A percentile compares a stretch with the other conserved stretches of the same genome.
phyloP scores from a whole-genome alignment of 2,888 invertebrate genomes.

The Gasteruption jaculator region DNA sequence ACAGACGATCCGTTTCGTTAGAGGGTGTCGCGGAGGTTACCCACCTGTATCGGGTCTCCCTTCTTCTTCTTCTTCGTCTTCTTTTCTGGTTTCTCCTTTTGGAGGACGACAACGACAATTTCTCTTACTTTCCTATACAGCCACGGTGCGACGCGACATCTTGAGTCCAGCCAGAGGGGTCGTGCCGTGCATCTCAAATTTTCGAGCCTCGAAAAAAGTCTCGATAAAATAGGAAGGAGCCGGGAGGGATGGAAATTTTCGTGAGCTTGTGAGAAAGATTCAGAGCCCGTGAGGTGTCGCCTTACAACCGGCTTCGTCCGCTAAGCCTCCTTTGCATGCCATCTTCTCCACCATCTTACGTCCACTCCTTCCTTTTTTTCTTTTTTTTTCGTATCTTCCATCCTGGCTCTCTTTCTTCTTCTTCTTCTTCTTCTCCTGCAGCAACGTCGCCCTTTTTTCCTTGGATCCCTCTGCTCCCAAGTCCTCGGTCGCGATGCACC shows the following conservation, averaged over 20 bases:
- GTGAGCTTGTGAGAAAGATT: constrained; percentile 35
- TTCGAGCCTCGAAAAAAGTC: constrained; percentile 19
- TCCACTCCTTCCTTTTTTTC: constrained; percentile 40
- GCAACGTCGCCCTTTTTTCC: too few species aligned
- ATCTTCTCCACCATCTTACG: constrained; percentile 50
- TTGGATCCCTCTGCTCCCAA: too few species aligned
- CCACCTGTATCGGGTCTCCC: constrained; percentile 35
- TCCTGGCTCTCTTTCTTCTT: constrained; percentile 26
- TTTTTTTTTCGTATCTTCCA: too few species aligned
- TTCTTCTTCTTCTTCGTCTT: constrained; percentile 23
- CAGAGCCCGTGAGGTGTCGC: constrained; percentile 49
- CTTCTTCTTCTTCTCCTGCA: constrained; percentile 30
- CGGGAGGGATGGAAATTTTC: constrained; percentile 25
- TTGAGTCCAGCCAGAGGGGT: too few species aligned
- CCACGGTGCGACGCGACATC: neutral
- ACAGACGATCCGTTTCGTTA: constrained; percentile 42
- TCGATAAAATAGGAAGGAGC: constrained; percentile 20
- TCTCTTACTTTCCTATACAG: neutral
- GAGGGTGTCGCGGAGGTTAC: constrained; percentile 34
- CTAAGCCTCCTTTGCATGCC: constrained; percentile 51
- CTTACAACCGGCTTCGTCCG: constrained; percentile 51
- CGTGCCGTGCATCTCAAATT: constrained; percentile 33
- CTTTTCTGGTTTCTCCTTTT: constrained; percentile 12
- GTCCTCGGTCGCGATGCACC: constrained; percentile 38
- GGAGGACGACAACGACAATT: too few species aligned